Base-by-base conservation (phyloP, 2,888 invertebrate species). In the Zelleria hepariella region DNA sequence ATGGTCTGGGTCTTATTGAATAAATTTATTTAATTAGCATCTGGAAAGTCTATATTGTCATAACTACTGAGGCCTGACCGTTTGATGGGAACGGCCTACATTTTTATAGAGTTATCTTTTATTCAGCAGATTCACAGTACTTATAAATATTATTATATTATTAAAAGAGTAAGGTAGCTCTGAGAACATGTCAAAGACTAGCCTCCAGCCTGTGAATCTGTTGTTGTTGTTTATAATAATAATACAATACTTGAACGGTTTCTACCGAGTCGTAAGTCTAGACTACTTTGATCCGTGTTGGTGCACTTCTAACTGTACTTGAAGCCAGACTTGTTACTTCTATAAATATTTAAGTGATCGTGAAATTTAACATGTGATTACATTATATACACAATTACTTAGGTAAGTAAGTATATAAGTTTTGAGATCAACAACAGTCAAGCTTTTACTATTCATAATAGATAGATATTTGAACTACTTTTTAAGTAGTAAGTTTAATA, bases 311-410 rank as follows among this genome's bases (percentile, higher is more conserved):
- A 85, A 21, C 32, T 70, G 75, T 80, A 79, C 73, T 75, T 78
- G 78, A 83, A 86, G 85, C 82, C 81, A 72, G 72, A 72, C 72
- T 69, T 68, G 62, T 76, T 73, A 78, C 69, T 74, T 70, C 74
- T 80, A 73, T 75, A 78, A 67, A 78, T 68, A 74, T n/a, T 74
- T 72, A 76, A 69, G 84, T 84, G 83, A 79, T 74, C 63, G 78
- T 83, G 80, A 82, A 79, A 72, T 83, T 83, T 86, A 87, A 86
- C 87, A 86, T 82, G 84, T 86, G 86, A 81, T 85, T 84, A 86
- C 75, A 85, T 82, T 85, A 85, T 86, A 82, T 87, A 87, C 85
- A 87, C 77, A 78, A 73, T 83, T 82, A 83, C 80, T n/a, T n/a
- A n/a, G n/a, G n/a, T n/a, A n/a, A n/a, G n/a, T n/a, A n/a, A n/a